phyloP scores from a whole-genome alignment of 2,113 vertebrate species.

The Natator depressus region DNA sequence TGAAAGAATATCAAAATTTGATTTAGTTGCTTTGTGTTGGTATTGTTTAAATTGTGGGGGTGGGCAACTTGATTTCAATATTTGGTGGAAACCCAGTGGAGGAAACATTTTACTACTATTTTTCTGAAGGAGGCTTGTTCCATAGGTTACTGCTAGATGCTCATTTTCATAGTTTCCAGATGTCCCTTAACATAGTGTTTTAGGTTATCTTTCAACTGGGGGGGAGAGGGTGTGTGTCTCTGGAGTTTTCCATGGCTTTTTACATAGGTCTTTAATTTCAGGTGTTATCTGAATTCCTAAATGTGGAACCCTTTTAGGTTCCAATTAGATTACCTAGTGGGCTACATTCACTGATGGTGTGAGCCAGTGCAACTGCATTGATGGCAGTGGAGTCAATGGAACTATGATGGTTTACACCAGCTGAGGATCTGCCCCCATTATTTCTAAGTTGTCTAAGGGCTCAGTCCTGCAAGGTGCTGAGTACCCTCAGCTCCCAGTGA shows the following conservation, averaged over 20 bases:
- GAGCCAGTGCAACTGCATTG: not conserved
- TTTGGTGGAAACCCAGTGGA: not conserved
- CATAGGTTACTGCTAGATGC: not conserved
- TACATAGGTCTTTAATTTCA: not conserved
- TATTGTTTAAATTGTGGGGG: constrained; percentile 6
- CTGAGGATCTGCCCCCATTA: not conserved
- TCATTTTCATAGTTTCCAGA: not conserved
- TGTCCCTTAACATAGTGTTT: not conserved
- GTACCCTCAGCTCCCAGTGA: not conserved
- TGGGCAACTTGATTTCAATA: not conserved
- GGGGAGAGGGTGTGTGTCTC: too few species aligned
- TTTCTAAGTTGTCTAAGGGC: not conserved
- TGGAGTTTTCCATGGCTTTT: not conserved
- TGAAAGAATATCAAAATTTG: constrained; percentile 1
- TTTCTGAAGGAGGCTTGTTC: not conserved
- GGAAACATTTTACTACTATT: not conserved
- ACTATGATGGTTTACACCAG: not conserved
- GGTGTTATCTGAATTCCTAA: constrained; percentile 2
- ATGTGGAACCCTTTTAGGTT: not conserved
- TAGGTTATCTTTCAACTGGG: not conserved
- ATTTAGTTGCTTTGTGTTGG: constrained; percentile 2
- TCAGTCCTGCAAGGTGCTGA: not conserved
- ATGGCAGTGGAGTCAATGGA: not conserved
- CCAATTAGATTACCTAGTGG: not conserved
- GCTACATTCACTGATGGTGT: not conserved